Conservation (phyloP, 2,888 invertebrate species). For the Lamellibrachia columna region DNA sequence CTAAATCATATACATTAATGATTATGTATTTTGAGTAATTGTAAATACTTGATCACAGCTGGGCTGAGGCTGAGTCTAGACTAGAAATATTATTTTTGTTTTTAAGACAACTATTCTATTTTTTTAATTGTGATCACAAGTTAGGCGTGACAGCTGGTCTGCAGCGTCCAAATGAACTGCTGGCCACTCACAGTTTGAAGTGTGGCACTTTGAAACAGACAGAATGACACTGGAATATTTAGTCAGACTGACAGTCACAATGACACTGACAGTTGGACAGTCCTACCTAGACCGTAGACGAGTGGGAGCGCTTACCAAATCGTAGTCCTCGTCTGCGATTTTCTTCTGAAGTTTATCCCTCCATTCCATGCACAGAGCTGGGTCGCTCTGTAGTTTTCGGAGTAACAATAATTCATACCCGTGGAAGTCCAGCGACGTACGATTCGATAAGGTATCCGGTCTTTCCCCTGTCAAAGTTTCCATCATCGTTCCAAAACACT, state of each 20-base stretch:
- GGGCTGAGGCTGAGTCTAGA: too few relatives aligned
- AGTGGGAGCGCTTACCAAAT: constrained; percentile 39
- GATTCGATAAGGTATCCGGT: constrained; percentile 17
- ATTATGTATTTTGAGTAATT: too few relatives aligned
- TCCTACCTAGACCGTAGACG: background rate
- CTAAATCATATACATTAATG: too few relatives aligned
- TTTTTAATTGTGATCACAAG: too few relatives aligned
- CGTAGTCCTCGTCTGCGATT: constrained; percentile 39
- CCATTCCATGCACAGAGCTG: constrained; percentile 59
- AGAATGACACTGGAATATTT: background rate
- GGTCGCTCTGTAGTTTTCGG: constrained; percentile 56
- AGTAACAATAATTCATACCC: constrained; percentile 64
- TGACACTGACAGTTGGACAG: background rate
- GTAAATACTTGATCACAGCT: too few relatives aligned
- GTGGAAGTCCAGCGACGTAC: constrained; percentile 47
- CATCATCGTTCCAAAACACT: background rate
- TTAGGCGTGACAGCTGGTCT: too few relatives aligned
- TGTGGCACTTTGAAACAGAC: background rate
- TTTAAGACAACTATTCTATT: too few relatives aligned
- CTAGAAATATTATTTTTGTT: too few relatives aligned
- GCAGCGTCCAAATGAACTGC: too few relatives aligned
- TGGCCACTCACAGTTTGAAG: too few relatives aligned
- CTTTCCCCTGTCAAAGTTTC: background rate
- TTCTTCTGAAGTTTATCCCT: constrained; percentile 47
- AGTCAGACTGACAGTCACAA: background rate